phyloP scores from a whole-genome alignment of 2,888 invertebrate species.

The Andrena fulva region DNA sequence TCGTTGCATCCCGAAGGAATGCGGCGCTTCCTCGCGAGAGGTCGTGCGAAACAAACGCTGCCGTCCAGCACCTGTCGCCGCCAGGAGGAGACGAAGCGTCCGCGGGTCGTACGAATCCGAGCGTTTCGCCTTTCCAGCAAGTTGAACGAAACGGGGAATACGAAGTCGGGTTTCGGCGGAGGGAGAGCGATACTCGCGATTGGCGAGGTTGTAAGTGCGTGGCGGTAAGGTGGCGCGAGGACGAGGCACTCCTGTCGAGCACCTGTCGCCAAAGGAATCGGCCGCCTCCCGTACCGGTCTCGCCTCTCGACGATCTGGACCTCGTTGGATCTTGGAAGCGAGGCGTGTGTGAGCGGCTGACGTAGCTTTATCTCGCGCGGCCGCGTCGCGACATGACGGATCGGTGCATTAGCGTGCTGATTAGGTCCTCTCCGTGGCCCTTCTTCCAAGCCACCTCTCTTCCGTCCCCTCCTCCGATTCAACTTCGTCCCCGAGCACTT shows the following conservation, averaged over 20 bases:
- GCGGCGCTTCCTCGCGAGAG: conserved; percentile 28
- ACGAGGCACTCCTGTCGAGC: conserved; percentile 68
- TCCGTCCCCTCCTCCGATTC: conserved; percentile 30
- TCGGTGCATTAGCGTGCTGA: conserved; percentile 82
- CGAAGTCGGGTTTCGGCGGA: background rate
- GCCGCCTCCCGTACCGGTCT: conserved; percentile 61
- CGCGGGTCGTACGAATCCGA: background rate
- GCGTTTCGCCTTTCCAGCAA: background rate
- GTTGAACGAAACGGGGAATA: background rate
- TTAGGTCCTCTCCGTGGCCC: conserved; percentile 70
- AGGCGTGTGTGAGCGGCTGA: conserved; percentile 51
- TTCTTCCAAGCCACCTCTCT: conserved; percentile 31
- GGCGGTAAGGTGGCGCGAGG: conserved; percentile 36
- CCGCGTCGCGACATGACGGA: conserved; percentile 79
- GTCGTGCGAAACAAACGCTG: conserved; percentile 38
- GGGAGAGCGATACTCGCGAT: too few species aligned
- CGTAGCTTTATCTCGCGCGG: conserved; percentile 68
- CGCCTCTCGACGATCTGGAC: conserved; percentile 46
- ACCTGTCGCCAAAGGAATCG: conserved; percentile 74
- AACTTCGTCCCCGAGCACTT: conserved; percentile 25
- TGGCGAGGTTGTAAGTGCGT: background rate
- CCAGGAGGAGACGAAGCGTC: conserved; percentile 11
- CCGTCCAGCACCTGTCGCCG: conserved; percentile 63
- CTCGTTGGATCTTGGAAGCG: conserved; percentile 45
- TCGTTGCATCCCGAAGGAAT: conserved; percentile 29